Evolutionary conservation across 2,888 invertebrate genomes (phyloP).

Genomic region (Troilus luridus): DNA sequence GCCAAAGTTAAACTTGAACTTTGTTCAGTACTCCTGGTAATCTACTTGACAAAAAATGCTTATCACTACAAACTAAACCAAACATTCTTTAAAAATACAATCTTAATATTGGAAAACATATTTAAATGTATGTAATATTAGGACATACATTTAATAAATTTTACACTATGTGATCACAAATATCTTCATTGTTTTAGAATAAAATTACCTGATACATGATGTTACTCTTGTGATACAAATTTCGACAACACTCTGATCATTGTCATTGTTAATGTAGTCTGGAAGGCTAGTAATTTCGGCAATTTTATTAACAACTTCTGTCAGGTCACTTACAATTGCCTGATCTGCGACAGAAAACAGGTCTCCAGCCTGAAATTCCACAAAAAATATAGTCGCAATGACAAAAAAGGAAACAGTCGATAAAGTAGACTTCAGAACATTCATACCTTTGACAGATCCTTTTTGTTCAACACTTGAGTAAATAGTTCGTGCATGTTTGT

Average conservation of each 20-base stretch:
- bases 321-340: constrained; percentile 87
- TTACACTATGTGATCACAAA: too few relatives aligned
- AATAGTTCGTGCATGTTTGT: constrained; percentile 90
- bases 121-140: neutral
- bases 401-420: neutral
- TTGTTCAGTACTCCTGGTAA: neutral
- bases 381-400: neutral
- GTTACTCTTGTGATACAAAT: constrained; percentile 93
- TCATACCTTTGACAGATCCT: constrained; percentile 82
- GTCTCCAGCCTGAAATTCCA: constrained; percentile 65
- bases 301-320: constrained; percentile 84
- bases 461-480: constrained; percentile 89
- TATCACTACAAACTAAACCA: neutral
- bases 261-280: constrained; percentile 87
- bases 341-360: constrained; percentile 74
- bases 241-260: constrained; percentile 95
- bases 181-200: neutral
- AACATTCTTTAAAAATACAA: neutral
- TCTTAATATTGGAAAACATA: neutral
- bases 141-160: too few relatives aligned
- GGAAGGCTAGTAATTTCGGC: constrained; percentile 86
- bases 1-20: neutral
- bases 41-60: neutral
- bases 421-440: neutral
- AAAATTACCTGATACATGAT: constrained; percentile 82